Evolutionary conservation across 2,797 vertebrate genomes (phyloP), one percentile per base, ranked within the genome.

Genomic region (Remorina albescens): DNA sequence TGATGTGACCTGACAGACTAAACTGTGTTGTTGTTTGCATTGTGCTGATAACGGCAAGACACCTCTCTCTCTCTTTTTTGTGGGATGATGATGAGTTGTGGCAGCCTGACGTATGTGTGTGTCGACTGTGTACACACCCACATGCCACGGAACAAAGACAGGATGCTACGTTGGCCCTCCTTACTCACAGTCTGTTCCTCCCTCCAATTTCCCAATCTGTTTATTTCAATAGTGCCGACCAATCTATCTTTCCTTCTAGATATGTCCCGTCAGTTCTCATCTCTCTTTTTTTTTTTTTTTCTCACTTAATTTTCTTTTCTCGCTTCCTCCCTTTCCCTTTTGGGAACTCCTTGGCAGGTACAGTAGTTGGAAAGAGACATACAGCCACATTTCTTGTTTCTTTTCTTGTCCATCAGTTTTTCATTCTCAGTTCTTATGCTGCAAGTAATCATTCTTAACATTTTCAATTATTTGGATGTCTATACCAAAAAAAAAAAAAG

Each of bases 11-110:
- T 49, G 76, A 74, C 80, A 75, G 74, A 64, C 69, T 83, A 58
- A 72, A 78, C 83, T 59, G 76, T 64, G 81, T 74, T 81, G 64
- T 55, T 81, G 73, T 83, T 82, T 79, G 85, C 58, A 49, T 62
- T 81, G 74, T 78, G 83, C 81, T 86, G 84, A 87, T 86, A 88
- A 80, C 65, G 8, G 75, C 53, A 65, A 75, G 64, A 72, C 59
- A 57, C 69, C 57, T 32, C 53, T 25, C 30, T 21, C n/a, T 42
- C 9, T 18, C 2, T 76, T 78, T 78, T 81, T 72, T 62, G 77
- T 78, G 69, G 68, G 85, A 81, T 53, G 83, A 53, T 85, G 85
- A 89, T 88, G 88, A 86, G 80, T 81, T 89, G 84, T 86, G 88
- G 81, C 90, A 89, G 83, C 74, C 74, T 77, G 83, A 80, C 42